A percentile compares a stretch with the other conserved stretches of the same genome.
These are phyloP conservation scores for Alca torda DNA, from an alignment of 2,797 vertebrate species.

Conservation along the genomic window DNA sequence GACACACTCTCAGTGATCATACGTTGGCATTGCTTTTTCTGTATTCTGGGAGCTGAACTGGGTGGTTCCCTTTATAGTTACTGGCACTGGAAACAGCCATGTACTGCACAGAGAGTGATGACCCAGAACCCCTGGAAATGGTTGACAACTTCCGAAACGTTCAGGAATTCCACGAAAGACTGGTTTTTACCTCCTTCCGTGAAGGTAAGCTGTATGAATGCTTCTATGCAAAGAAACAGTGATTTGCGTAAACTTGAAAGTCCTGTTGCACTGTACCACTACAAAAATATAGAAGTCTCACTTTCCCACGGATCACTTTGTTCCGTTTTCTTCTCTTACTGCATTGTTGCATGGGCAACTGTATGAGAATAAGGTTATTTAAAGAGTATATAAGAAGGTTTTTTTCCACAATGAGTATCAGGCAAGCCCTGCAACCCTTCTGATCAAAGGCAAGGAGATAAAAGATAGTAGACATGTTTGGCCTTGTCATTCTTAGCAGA, in stretches of 20 bases:
- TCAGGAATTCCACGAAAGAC: conserved; percentile 81
- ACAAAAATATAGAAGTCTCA: background rate
- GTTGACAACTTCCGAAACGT: conserved; percentile 85
- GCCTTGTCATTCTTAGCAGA: background rate
- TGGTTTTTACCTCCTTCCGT: conserved; percentile 89
- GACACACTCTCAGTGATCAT: background rate
- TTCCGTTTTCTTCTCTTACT: background rate
- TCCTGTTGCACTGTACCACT: background rate
- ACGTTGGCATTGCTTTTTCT: background rate
- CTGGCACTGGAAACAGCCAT: conserved; percentile 82
- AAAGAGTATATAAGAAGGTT: background rate
- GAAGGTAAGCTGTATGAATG: conserved; percentile 80
- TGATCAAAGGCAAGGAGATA: background rate
- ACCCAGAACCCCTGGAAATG: conserved; percentile 79
- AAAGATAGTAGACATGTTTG: background rate
- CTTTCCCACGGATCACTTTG: background rate
- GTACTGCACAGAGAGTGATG: conserved; percentile 82
- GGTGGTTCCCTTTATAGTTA: conserved; percentile 75
- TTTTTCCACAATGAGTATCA: background rate
- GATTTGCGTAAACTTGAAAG: background rate
- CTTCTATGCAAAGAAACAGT: background rate
- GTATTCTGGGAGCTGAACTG: background rate
- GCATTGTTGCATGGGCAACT: background rate
- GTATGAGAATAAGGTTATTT: background rate
- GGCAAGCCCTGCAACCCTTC: background rate